Evolutionary conservation across 2,888 invertebrate genomes (phyloP).

Genomic region (Diarsia rubi): DNA sequence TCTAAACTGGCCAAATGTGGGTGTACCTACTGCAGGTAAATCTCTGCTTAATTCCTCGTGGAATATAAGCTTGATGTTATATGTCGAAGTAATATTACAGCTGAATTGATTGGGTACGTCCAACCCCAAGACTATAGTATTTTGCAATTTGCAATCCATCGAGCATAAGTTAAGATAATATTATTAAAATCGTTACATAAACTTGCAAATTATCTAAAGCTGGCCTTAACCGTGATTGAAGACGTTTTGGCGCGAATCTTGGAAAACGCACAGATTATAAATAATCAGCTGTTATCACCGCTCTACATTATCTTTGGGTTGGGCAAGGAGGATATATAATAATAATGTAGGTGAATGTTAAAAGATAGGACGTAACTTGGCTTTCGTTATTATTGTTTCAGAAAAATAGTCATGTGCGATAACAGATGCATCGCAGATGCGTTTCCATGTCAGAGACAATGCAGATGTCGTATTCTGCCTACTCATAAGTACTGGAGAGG

Average conservation of each 20-base stretch:
- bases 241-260: conserved; percentile 45
- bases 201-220: conserved; percentile 43
- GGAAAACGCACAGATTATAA: conserved; percentile 51
- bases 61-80: too few relatives aligned
- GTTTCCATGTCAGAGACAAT: not conserved
- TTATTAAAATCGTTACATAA: conserved; percentile 20
- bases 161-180: not conserved
- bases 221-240: conserved; percentile 68
- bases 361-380: not conserved
- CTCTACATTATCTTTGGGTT: conserved; percentile 53
- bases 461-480: not conserved
- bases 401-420: not conserved
- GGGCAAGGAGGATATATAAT: conserved; percentile 20
- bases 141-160: not conserved
- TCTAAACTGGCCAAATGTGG: too few relatives aligned
- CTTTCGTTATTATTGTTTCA: not conserved
- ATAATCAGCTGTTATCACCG: conserved; percentile 43
- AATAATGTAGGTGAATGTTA: conserved; percentile 30
- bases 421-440: conserved; percentile 10
- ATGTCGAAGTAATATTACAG: too few relatives aligned
- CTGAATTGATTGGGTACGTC: not conserved
- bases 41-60: too few relatives aligned
- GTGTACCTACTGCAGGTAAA: too few relatives aligned
- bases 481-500: not conserved
- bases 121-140: not conserved